These are phyloP conservation scores for Rhopilema esculentum DNA, from an alignment of 30 jellyfish, hydroid and myxozoan genomes.

Conservation along the genomic window DNA sequence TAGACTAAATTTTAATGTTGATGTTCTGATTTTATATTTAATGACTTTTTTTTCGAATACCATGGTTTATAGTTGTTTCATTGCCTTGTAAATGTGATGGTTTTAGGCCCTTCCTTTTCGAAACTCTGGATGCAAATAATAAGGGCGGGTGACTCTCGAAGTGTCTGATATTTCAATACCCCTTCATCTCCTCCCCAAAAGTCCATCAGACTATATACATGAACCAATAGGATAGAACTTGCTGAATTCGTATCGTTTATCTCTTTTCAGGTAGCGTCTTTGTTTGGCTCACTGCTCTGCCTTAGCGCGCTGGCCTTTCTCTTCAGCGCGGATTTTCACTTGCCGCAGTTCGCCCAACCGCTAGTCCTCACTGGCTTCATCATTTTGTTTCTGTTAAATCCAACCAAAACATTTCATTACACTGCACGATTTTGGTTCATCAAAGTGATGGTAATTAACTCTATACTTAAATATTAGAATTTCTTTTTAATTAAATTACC, in stretches of 20 bases:
- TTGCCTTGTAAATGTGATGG: too few relatives aligned
- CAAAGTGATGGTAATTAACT: slow-evolving; percentile 78
- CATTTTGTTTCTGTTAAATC: slow-evolving; percentile 76
- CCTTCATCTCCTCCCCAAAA: too few relatives aligned
- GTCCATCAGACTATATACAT: too few relatives aligned
- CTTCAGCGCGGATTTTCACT: slow-evolving; percentile 73
- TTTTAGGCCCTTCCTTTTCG: too few relatives aligned
- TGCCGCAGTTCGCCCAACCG: slow-evolving; percentile 92
- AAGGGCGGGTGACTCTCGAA: too few relatives aligned
- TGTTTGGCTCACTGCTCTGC: slow-evolving; percentile 92
- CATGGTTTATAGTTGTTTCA: too few relatives aligned
- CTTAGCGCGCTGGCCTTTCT: slow-evolving; percentile 91
- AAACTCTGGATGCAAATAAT: too few relatives aligned
- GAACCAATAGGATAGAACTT: background rate
- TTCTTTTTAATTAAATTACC: background rate
- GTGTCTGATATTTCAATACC: too few relatives aligned
- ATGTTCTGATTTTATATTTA: too few relatives aligned
- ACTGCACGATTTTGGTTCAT: slow-evolving; percentile 92
- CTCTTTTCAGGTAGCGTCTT: slow-evolving; percentile 81
- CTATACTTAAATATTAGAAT: background rate
- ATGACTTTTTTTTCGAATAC: too few relatives aligned
- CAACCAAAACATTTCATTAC: slow-evolving; percentile 93
- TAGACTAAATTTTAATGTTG: too few relatives aligned
- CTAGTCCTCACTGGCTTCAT: slow-evolving; percentile 78
- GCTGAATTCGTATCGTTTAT: background rate